phyloP scores from a whole-genome alignment of 1,140 invertebrate genomes.

The Acromyrmex heyeri region DNA sequence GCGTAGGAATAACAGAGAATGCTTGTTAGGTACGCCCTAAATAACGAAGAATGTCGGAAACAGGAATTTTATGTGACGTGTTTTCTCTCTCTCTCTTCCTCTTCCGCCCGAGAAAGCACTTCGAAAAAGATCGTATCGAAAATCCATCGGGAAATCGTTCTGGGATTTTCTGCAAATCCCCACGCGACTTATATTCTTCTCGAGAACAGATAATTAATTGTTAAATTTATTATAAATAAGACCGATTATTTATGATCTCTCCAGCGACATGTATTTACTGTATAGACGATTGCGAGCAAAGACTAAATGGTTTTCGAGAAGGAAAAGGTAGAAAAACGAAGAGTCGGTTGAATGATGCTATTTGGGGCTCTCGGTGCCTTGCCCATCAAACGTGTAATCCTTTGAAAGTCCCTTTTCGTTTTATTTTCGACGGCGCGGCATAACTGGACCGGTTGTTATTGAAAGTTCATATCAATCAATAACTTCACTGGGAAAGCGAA shows the following conservation, averaged over 20 bases:
- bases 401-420: constrained; percentile 55
- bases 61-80: constrained; percentile 7
- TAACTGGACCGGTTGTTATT: constrained; percentile 46
- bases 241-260: background rate
- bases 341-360: constrained; percentile 36
- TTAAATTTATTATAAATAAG: constrained; percentile 43
- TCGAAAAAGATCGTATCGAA: background rate
- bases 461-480: constrained; percentile 59
- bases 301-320: background rate
- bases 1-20: constrained; percentile 13
- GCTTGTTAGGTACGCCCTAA: constrained; percentile 20
- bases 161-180: background rate
- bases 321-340: background rate
- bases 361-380: constrained; percentile 30
- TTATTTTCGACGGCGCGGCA: constrained; percentile 30
- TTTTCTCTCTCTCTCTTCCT: background rate
- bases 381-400: constrained; percentile 51
- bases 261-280: constrained; percentile 6
- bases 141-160: constrained; percentile 30
- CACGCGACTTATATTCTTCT: background rate
- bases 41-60: constrained; percentile 18
- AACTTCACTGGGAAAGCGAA: constrained; percentile 21
- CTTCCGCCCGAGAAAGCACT: too few relatives aligned
- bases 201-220: constrained; percentile 7
- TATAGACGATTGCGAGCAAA: background rate